Evolutionary conservation across 2,888 invertebrate species (phyloP), one percentile per base, ranked within the genome.

Genomic region (Ctenicera cuprea): DNA sequence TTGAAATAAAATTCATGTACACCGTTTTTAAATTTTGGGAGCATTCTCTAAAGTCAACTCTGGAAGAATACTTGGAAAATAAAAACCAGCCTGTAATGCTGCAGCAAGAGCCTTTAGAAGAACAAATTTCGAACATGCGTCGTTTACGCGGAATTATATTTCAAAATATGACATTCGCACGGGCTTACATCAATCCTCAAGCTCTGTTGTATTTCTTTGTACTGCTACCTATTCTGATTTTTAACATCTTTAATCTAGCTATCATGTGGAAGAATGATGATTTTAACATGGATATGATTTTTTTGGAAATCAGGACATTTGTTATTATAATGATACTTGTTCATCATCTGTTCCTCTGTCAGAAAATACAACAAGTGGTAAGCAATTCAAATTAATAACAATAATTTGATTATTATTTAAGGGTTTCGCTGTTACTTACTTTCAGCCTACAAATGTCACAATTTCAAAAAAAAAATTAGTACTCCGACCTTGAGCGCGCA

Each of bases 281-380:
- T 12, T 38, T 37, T 38, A 3, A 4, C 0, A 20, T n/a, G 12
- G 5, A 5, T 4, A 5, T 1, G 1, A 16, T 45, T 18, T 45
- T 45, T 18, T 20, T 61, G n/a, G 59, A 61, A 38, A n/a, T 20
- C 5, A 38, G 59, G 45, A 63, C 43, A 22, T 0, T 22, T 30
- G 30, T 14, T 1, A 16, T 45, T 5, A 33, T 63, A 14, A 3
- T 30, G 0, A 14, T 45, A 1, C 11, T 45, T 12, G 22, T 45
- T 16, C 14, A 22, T 16, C 4, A 26, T 1, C 0, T 45, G 9
- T 14, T 9, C 16, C 22, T 45, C 5, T 16, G 18, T 7, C 16
- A 45, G 1, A 45, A 22, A 26, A 11, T 20, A n/a, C 52, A 52
- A 30, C 52, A 52, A 26, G 20, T 30, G 52, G 22, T 52, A 22